Evolutionary conservation across 2,888 invertebrate genomes (phyloP).

Genomic region (Unio pictorum): DNA sequence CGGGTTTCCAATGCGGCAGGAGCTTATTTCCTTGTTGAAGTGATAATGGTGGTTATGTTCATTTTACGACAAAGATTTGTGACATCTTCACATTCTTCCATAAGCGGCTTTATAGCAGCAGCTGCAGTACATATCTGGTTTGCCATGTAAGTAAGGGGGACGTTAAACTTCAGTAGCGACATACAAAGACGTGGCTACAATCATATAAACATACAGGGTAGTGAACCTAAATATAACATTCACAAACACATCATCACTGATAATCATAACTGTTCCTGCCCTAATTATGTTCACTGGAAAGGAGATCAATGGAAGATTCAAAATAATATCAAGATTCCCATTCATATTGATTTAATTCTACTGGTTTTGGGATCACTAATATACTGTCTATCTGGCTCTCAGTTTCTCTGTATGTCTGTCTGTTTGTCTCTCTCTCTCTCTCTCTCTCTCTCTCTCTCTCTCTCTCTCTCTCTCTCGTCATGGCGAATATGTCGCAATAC

Average conservation of each 20-base stretch:
- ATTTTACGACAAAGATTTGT: constrained; percentile 45
- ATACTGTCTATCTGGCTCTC: constrained; percentile 37
- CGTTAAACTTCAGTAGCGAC: constrained; percentile 29
- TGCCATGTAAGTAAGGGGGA: constrained; percentile 42
- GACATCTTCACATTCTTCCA: constrained; percentile 48
- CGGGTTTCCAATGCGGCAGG: neutral
- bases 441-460: no score
- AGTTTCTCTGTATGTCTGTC: no score
- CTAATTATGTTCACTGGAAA: constrained; percentile 75
- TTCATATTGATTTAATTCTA: constrained; percentile 66
- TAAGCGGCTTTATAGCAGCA: constrained; percentile 54
- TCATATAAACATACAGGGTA: constrained; percentile 75
- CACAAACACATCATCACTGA: constrained; percentile 79
- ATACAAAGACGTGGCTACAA: constrained; percentile 33
- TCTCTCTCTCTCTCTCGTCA: no score
- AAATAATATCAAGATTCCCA: constrained; percentile 54
- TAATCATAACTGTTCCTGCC: constrained; percentile 79
- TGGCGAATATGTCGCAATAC: no score
- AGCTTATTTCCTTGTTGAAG: constrained; percentile 25
- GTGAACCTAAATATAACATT: constrained; percentile 75
- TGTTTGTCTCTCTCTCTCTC: no score
- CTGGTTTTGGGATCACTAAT: constrained; percentile 51
- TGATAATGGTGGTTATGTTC: constrained; percentile 42
- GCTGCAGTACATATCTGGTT: constrained; percentile 47
- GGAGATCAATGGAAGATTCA: constrained; percentile 53